A percentile compares a stretch with the other conserved stretches of the same genome.
Evolutionary conservation across 1,140 invertebrate genomes (phyloP).

Genomic region (Panagrolaimus sp.): DNA sequence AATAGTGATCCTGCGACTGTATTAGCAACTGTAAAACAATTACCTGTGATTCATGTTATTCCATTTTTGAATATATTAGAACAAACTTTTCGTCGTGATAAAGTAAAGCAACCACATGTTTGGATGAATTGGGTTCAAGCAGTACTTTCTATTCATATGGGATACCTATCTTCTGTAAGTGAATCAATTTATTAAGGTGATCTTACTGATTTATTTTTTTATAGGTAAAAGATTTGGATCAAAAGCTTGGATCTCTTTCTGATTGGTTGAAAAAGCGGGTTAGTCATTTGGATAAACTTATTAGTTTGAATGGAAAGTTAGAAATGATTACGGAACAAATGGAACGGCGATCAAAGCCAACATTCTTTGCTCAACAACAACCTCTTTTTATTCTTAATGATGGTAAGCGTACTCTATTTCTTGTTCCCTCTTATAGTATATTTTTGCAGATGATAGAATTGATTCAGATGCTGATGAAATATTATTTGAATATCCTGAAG

Average conservation of each 20-base stretch:
- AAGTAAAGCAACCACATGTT: not conserved
- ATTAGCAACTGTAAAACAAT: conserved; percentile 15
- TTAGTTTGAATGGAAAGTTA: conserved; percentile 18
- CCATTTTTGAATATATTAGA: conserved; percentile 17
- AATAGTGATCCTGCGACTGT: conserved; percentile 2
- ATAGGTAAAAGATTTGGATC: conserved; percentile 8
- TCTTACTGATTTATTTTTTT: not conserved
- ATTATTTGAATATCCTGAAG: conserved; percentile 10
- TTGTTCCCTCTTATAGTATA: not conserved
- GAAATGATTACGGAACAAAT: conserved; percentile 17
- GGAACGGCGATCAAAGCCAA: not conserved
- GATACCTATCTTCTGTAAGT: conserved; percentile 9
- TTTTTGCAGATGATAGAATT: conserved; percentile 11
- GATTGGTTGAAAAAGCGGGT: conserved; percentile 12
- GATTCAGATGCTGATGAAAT: conserved; percentile 14
- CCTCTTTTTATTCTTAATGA: conserved; percentile 14
- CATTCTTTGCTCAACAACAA: conserved; percentile 15
- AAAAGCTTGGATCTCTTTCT: conserved; percentile 15
- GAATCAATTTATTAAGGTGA: not conserved
- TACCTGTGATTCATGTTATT: conserved; percentile 13
- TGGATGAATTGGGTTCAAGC: conserved; percentile 15
- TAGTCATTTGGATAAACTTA: conserved; percentile 4
- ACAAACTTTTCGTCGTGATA: not conserved
- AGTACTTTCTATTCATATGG: conserved; percentile 16
- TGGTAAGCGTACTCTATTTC: not conserved